Evolutionary conservation across 2,797 vertebrate species (phyloP), one percentile per base, ranked within the genome.

Genomic region (Periparus ater): DNA sequence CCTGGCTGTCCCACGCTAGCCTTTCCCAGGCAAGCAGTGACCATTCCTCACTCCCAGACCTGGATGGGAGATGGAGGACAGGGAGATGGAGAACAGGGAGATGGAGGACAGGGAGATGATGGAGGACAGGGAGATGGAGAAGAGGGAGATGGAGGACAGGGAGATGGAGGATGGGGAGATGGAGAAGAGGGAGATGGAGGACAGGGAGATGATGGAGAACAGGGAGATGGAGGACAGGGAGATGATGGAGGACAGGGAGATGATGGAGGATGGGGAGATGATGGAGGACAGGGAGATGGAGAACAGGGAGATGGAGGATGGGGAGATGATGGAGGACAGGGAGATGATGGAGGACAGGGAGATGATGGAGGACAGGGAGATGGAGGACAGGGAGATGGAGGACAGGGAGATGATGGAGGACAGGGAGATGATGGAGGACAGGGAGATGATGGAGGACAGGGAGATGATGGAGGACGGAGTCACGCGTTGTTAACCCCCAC

Each of bases 401-500:
- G 11, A 38, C 11, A 11, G 38, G 38, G 38, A 38, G 38, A 93
- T 90, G 38, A 38, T 38, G 38, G 38, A 38, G 76, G 88, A 75
- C 90, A 91, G 88, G 85, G 91, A 96, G 94, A 13, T 40, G 38
- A 40, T 40, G 38, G 38, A 40, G 38, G 38, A 40, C 38, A 40
- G 38, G 38, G 38, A 40, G 38, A 93, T 90, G 38, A 38, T 38
- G 38, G 38, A 40, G 76, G 88, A 75, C 90, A 91, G 88, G 85
- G 91, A 96, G 94, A 13, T 40, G 38, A 40, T 90, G 88, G 94
- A 95, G 92, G 85, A 81, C 0, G 5, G 70, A 93, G 95, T 93
- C 91, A 93, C 8, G 83, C 85, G 0, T 63, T 94, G 92, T 96
- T 97, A 95, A 91, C 81, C 93, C 96, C 13, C 77, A 4, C 89